Base-by-base conservation (phyloP, 1,140 invertebrate genomes). In the Drosophila paulistorum region DNA sequence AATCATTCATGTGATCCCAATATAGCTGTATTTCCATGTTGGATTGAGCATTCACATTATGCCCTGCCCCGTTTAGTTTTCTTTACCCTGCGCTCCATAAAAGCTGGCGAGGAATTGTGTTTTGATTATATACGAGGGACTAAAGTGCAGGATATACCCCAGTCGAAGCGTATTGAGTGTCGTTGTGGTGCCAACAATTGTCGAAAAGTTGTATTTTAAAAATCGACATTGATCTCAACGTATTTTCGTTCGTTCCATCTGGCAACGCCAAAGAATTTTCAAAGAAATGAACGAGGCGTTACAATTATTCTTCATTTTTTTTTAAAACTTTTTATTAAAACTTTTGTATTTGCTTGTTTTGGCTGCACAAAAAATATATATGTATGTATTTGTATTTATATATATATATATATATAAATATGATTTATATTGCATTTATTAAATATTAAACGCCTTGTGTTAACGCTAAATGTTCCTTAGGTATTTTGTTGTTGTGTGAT, bases 1-100 rank as follows among this genome's bases (percentile, higher is more conserved):
- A 99, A 99, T 93, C 98, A 99, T 92, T 98, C 97, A 0, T 99
- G 98, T 93, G 96, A 98, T 83, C 98, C 98, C 0, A 99, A 99
- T 93, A 92, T 98, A 10, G 96, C 95, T 0, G 97, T 99, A 6
- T 98, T 96, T 93, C 96, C 96, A 1, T 97, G 98, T 3, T 99
- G 97, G 97, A 96, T 97, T 20, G 95, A 99, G 89, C 97, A 96
- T 75, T 91, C 98, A 1, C 97, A 99, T 93, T 95, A 96, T 0
- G 96, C 97, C 89, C 91, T 99, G 23, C 98, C 98, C 0, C 95
- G 96, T 79, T 93, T 99, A 48, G 97, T 97, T 0, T 93, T 99
- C 13, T 99, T 98, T 92, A 95, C 98, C 1, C 94, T 94, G 4
- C 93, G 95, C 69, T 95, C 97, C 68, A 98, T 99, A 69, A 94